These are phyloP conservation scores for Clarias gariepinus DNA, from an alignment of 2,113 vertebrate genomes.

Conservation along the genomic window DNA sequence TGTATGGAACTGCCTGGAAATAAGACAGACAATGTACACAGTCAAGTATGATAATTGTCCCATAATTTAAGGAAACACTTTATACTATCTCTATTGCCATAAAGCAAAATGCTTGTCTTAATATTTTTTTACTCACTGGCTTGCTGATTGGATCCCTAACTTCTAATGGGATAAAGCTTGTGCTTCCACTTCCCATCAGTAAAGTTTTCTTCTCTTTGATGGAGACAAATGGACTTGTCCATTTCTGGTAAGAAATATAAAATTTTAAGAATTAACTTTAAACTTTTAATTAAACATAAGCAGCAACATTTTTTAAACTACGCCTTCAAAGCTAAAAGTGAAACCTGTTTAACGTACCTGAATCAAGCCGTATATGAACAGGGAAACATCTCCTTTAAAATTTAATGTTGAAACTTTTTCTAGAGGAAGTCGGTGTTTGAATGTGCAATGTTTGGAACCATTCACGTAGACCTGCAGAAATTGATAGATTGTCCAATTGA, in stretches of 20 bases:
- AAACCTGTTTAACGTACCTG: neutral
- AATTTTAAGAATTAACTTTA: neutral
- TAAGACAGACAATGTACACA: neutral
- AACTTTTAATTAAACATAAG: neutral
- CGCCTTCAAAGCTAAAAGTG: too few species aligned
- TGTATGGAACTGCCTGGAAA: neutral
- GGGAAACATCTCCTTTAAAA: neutral
- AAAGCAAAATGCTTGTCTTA: neutral
- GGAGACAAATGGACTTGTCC: neutral
- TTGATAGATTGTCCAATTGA: too few species aligned
- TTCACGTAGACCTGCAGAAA: slow-evolving; percentile 27
- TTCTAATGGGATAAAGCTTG: neutral
- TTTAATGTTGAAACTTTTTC: slow-evolving; percentile 20
- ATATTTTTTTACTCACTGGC: neutral
- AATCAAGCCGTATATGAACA: neutral
- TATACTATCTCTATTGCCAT: neutral
- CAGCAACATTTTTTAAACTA: too few species aligned
- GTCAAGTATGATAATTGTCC: neutral
- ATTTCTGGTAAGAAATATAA: neutral
- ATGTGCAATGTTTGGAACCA: neutral
- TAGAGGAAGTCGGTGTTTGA: slow-evolving; percentile 28
- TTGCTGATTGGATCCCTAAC: neutral
- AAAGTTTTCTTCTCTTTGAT: neutral
- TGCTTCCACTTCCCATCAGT: neutral
- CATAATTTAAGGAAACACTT: neutral